Percentiles rank a stretch among this genome's conserved stretches.
phyloP scores from a whole-genome alignment of 2,797 vertebrate species.

The Rhinoraja longicauda region DNA sequence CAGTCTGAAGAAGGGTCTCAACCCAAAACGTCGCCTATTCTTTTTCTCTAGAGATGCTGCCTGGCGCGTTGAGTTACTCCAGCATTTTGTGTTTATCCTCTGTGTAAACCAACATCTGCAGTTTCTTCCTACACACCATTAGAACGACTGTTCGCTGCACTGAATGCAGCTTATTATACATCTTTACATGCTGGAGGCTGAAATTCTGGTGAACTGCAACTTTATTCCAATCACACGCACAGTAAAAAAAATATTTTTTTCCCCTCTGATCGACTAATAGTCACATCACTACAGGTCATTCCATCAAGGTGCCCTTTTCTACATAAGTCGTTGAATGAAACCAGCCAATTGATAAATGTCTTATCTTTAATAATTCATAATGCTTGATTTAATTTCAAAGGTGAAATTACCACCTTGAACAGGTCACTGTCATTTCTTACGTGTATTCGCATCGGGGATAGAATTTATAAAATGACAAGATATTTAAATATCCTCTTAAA shows the following conservation, averaged over 20 bases:
- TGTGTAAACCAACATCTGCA: too few species aligned
- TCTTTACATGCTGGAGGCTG: not conserved
- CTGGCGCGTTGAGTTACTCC: too few species aligned
- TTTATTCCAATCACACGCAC: not conserved
- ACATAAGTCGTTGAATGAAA: conserved; percentile 17
- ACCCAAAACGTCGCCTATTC: too few species aligned
- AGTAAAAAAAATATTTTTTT: not conserved
- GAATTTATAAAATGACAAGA: not conserved
- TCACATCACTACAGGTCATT: not conserved
- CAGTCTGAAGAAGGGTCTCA: too few species aligned
- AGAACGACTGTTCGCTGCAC: not conserved
- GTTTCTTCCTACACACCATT: not conserved
- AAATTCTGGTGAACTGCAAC: not conserved
- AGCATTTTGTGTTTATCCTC: too few species aligned
- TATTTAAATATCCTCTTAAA: not conserved
- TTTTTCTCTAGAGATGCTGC: too few species aligned
- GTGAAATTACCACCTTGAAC: conserved; percentile 11
- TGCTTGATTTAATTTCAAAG: conserved; percentile 22
- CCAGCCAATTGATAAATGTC: conserved; percentile 17
- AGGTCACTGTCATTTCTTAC: not conserved
- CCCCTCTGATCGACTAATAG: not conserved
- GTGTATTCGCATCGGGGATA: not conserved
- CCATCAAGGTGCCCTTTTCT: conserved; percentile 14
- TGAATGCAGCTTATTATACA: not conserved
- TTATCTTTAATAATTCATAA: conserved; percentile 31